These are phyloP conservation scores for Torymus aiolomorphi DNA, from an alignment of 2,888 invertebrate species.

Conservation along the genomic window DNA sequence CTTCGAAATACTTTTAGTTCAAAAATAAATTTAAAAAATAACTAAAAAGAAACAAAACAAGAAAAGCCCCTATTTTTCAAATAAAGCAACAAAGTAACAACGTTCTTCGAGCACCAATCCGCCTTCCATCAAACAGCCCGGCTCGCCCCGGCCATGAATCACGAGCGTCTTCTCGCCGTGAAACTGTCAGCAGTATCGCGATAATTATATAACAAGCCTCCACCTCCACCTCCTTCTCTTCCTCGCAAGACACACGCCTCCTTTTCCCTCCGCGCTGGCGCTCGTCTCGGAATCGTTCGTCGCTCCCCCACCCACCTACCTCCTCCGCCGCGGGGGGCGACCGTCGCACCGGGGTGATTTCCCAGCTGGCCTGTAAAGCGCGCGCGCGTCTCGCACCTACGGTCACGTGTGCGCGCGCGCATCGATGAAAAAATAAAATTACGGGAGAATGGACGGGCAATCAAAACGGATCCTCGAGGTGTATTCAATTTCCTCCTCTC, in stretches of 20 bases:
- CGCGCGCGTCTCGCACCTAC: constrained; percentile 54
- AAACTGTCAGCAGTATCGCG: constrained; percentile 71
- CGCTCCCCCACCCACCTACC: no score
- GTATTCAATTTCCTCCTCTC: constrained; percentile 52
- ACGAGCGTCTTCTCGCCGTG: constrained; percentile 62
- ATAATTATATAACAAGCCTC: constrained; percentile 71
- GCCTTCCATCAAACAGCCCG: background rate
- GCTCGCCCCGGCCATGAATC: constrained; percentile 60
- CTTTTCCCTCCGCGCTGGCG: background rate
- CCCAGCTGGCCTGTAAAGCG: constrained; percentile 78
- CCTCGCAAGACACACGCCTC: no score
- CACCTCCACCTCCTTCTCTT: no score
- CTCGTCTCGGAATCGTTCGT: constrained; percentile 56
- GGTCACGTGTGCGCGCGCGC: constrained; percentile 63
- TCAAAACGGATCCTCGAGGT: constrained; percentile 51
- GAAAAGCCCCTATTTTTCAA: no score
- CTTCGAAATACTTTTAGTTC: no score
- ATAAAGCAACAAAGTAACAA: background rate
- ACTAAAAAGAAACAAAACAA: no score
- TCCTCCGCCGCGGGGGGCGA: constrained; percentile 28
- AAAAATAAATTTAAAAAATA: no score
- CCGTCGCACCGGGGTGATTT: constrained; percentile 74
- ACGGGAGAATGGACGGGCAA: constrained; percentile 50
- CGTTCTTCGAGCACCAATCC: constrained; percentile 57
- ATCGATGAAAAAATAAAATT: constrained; percentile 59